Conservation (phyloP, 2,888 invertebrate species). For the Agrochola litura region DNA sequence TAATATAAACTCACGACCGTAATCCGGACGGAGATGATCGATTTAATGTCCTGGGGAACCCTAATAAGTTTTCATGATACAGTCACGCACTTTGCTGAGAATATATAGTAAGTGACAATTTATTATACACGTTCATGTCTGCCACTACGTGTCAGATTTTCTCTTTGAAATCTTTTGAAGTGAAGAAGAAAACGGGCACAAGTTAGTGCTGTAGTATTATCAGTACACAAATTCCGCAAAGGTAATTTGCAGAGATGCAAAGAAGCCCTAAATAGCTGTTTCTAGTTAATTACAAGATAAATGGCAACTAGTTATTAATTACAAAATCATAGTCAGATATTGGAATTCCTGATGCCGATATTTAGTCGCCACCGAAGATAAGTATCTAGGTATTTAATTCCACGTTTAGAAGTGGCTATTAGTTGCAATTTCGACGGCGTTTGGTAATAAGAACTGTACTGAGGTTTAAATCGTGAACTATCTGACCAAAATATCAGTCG, state of each 20-base stretch:
- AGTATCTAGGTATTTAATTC: conserved; percentile 58
- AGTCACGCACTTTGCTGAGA: conserved; percentile 47
- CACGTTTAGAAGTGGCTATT: conserved; percentile 54
- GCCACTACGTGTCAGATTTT: conserved; percentile 8
- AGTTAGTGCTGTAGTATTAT: conserved; percentile 17
- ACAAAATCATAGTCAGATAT: conserved; percentile 54
- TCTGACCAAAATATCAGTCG: conserved; percentile 52
- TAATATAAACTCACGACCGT: conserved; percentile 70
- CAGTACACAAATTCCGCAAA: conserved; percentile 19
- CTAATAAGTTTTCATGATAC: conserved; percentile 50
- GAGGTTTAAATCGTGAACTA: conserved; percentile 58
- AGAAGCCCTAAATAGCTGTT: conserved; percentile 48
- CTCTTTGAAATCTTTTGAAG: conserved; percentile 32
- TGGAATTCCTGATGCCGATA: conserved; percentile 53
- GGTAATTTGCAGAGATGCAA: conserved; percentile 36
- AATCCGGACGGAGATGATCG: conserved; percentile 63
- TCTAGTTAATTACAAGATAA: conserved; percentile 57
- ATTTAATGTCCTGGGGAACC: conserved; percentile 60
- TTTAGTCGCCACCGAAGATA: conserved; percentile 55
- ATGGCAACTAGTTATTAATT: conserved; percentile 55
- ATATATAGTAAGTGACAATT: conserved; percentile 40
- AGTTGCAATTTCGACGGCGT: conserved; percentile 49
- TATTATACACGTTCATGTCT: conserved; percentile 34
- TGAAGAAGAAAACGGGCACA: conserved; percentile 19
- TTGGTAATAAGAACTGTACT: conserved; percentile 53